Percentiles rank a stretch among this genome's conserved stretches.
Conservation (phyloP, 2,888 invertebrate species). For the Caenorhabditis sp. region DNA sequence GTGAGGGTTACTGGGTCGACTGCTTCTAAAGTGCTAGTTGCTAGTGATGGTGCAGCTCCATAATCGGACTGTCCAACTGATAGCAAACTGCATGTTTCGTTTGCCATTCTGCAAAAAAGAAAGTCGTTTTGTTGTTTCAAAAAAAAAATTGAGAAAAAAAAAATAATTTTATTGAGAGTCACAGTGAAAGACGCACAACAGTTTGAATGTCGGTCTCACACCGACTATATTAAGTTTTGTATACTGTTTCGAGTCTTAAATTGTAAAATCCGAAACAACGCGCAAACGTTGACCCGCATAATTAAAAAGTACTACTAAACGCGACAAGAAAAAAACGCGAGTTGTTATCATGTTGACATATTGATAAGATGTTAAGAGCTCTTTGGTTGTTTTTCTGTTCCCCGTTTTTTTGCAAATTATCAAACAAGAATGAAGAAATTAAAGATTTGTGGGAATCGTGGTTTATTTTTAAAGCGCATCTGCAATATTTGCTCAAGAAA, state of each 20-base stretch:
- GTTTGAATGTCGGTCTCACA: neutral
- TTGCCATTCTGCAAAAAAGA: constrained; percentile 15
- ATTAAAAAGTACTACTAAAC: neutral
- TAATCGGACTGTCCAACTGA: constrained; percentile 51
- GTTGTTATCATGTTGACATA: neutral
- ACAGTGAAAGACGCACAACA: neutral
- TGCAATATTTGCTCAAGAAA: neutral
- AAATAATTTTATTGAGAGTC: too few relatives aligned
- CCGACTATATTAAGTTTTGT: neutral
- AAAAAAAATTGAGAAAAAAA: neutral
- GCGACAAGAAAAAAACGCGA: neutral
- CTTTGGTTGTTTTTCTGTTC: neutral
- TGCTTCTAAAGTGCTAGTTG: constrained; percentile 49
- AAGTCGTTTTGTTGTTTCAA: neutral
- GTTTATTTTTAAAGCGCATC: too few relatives aligned
- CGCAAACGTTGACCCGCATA: neutral
- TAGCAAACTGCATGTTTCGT: constrained; percentile 48
- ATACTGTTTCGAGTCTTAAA: neutral
- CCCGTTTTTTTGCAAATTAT: neutral
- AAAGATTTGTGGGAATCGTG: neutral
- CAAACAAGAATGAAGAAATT: neutral
- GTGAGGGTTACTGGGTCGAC: constrained; percentile 58
- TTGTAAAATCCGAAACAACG: too few relatives aligned
- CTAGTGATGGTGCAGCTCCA: constrained; percentile 43
- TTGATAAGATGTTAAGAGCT: neutral